Base-by-base conservation (phyloP, 2,888 invertebrate species). In the Linyphia triangularis region DNA sequence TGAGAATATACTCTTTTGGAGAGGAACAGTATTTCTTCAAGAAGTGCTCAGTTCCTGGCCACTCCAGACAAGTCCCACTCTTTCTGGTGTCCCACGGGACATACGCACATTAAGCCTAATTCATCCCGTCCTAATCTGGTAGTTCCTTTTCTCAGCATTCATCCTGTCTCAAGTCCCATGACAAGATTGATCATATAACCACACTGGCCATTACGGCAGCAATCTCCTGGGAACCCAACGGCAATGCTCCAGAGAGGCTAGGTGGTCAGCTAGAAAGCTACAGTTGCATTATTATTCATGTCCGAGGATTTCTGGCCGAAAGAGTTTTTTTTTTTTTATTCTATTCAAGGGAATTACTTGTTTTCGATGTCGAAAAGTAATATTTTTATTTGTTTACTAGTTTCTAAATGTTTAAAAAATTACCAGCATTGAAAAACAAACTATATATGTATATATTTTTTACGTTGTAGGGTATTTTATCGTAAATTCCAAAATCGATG, bases 171-270 rank as follows among this genome's bases (percentile, higher is more conserved):
- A 40, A 30, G 26, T 16, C 24, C 33, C 57, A 26, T 24, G 77
- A 77, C 26, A 75, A 77, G 77, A 77, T 77, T 77, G 77, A 77
- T 77, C 77, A 63, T 77, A 77, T 77, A 77, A 77, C 77, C 40
- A n/a, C 63, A 61, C 33, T 40, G 16, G 63, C 77, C 59, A 63
- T 63, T 77, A 63, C 77, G 22, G 9, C 24, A 24, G 6, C 10
- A 24, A 77, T 61, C 33, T 22, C 77, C 26, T 30, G 61, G 16
- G 77, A 33, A 1, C 16, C 7, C 24, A 5, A n/a, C 16, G 33
- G n/a, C 33, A 33, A 22, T 22, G 51, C 63, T 24, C 24, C 16
- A 63, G 26, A 10, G 67, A 69, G 13, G 13, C n/a, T 33, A n/a
- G n/a, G 2, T 19, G 33, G 59, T 63, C 30, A 37, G 73, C 59